Percentiles rank a stretch among this genome's conserved stretches.
phyloP scores from a whole-genome alignment of 2,113 vertebrate species.

The Hoplias malabaricus region DNA sequence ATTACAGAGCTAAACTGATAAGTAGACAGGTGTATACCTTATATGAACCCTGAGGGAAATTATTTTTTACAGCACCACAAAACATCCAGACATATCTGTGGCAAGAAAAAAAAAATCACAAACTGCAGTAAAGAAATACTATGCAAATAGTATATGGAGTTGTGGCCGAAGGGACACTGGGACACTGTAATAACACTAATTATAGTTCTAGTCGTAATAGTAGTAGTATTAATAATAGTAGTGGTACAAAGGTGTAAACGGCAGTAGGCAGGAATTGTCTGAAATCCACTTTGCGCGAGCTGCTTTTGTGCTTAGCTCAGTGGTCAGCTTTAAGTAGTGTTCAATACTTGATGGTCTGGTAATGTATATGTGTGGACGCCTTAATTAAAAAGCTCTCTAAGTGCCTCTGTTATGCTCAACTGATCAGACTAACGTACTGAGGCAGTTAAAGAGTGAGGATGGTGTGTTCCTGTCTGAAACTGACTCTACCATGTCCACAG shows the following conservation, averaged over 20 bases:
- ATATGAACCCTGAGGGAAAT: too few species aligned
- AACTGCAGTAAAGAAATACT: background rate
- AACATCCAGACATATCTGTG: too few species aligned
- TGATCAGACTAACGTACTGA: background rate
- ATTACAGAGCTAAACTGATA: too few species aligned
- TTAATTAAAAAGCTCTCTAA: background rate
- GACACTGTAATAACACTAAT: too few species aligned
- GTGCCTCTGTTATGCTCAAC: background rate
- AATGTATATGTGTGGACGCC: background rate
- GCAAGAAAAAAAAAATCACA: background rate
- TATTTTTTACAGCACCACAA: too few species aligned
- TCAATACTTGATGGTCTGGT: background rate
- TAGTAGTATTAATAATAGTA: too few species aligned
- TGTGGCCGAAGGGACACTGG: too few species aligned
- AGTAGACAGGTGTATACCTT: too few species aligned
- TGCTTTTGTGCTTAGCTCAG: background rate
- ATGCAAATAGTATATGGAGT: background rate
- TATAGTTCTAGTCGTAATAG: too few species aligned
- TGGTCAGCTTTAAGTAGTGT: background rate
- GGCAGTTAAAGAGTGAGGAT: background rate
- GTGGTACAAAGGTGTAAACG: background rate
- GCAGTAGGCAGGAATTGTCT: too few species aligned
- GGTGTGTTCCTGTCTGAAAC: too few species aligned
- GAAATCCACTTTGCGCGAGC: background rate
- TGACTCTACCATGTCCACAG: too few species aligned